phyloP scores from a whole-genome alignment of 2,797 vertebrate genomes.

The Sebastes nivosus region DNA sequence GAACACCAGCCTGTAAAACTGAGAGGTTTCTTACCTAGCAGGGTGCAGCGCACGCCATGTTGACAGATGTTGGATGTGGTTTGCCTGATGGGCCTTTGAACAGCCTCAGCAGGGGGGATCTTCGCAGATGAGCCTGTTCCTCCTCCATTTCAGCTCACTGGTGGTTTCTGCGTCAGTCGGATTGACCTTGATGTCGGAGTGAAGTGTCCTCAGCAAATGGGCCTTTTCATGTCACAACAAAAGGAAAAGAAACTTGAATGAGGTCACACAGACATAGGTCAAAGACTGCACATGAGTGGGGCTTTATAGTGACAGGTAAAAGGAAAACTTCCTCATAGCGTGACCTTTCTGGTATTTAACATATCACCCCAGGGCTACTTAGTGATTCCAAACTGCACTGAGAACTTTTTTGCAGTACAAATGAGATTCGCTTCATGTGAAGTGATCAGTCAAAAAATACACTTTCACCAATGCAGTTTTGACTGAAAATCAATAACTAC shows the following conservation, averaged over 20 bases:
- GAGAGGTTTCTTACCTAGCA: background rate
- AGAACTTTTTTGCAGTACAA: background rate
- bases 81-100: constrained; percentile 31
- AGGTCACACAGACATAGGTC: background rate
- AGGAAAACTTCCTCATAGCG: background rate
- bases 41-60: background rate
- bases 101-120: constrained; percentile 11
- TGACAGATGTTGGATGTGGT: constrained; percentile 20
- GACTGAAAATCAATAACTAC: background rate
- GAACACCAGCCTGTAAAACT: background rate
- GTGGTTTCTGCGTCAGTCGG: background rate
- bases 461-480: background rate
- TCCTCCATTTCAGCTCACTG: background rate
- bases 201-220: background rate
- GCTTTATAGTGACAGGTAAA: background rate
- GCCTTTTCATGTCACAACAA: background rate
- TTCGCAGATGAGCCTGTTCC: constrained; percentile 1
- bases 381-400: no score
- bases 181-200: constrained; percentile 32
- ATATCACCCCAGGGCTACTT: no score
- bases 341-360: background rate
- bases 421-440: background rate
- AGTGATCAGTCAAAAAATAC: background rate
- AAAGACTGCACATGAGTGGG: background rate
- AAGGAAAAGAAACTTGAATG: background rate